phyloP scores from a whole-genome alignment of 2,888 invertebrate species.

The Cryptocephalus primarius region DNA sequence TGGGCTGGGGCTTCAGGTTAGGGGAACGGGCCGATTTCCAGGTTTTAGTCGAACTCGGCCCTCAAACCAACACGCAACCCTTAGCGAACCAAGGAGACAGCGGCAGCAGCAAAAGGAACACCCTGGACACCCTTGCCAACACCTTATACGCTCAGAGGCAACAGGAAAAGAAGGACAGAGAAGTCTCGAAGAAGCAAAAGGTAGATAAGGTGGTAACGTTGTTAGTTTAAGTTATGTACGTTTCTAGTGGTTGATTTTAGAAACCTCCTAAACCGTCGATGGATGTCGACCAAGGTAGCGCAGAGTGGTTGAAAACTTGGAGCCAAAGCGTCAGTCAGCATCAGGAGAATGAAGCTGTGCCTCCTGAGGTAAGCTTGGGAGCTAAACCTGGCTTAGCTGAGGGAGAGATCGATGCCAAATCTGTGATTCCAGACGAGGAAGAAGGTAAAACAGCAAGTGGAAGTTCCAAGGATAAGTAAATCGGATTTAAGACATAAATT shows the following conservation, averaged over 20 bases:
- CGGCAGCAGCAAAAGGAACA: conserved; percentile 39
- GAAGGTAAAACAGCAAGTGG: neutral
- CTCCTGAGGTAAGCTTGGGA: conserved; percentile 3
- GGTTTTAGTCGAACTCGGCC: conserved; percentile 63
- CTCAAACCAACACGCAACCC: conserved; percentile 62
- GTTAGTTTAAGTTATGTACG: neutral
- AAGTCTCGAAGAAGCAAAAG: conserved; percentile 9
- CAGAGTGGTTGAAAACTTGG: conserved; percentile 51
- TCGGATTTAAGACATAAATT: neutral
- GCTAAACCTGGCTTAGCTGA: conserved; percentile 28
- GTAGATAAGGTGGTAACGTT: conserved; percentile 11
- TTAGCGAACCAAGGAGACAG: conserved; percentile 42
- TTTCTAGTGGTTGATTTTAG: no score
- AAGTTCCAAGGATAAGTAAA: conserved; percentile 1
- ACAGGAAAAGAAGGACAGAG: conserved; percentile 32
- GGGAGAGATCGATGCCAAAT: conserved; percentile 36
- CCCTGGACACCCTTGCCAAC: conserved; percentile 29
- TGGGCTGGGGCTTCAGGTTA: conserved; percentile 70
- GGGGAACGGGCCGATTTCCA: conserved; percentile 77
- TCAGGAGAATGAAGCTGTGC: conserved; percentile 3
- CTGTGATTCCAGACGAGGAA: conserved; percentile 20
- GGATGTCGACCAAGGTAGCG: conserved; percentile 20
- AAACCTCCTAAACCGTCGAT: no score
- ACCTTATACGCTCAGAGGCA: conserved; percentile 33
- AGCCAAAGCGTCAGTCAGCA: conserved; percentile 41